Conservation (phyloP, 2,113 vertebrate species). For the Caranx melampygus region DNA sequence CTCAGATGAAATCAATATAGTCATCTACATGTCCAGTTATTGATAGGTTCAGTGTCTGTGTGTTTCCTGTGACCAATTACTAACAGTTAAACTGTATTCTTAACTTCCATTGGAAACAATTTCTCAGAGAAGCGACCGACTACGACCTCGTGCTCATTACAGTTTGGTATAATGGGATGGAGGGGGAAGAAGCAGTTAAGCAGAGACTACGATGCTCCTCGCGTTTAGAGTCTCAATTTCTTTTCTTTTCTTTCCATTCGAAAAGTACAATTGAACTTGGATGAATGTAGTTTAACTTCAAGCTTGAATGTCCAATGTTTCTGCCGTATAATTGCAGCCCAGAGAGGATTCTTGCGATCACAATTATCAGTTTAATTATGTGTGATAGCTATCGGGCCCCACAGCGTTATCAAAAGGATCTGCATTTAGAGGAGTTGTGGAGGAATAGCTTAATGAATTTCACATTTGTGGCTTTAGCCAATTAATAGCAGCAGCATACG, state of each 20-base stretch:
- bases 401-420: conserved; percentile 70
- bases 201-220: no score
- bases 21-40: no score
- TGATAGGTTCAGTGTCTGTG: no score
- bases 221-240: neutral
- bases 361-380: conserved; percentile 81
- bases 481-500: conserved; percentile 65
- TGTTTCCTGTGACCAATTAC: no score
- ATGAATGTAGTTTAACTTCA: conserved; percentile 36
- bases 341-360: conserved; percentile 63
- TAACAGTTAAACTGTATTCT: no score
- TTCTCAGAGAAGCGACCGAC: neutral
- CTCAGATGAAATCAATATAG: no score
- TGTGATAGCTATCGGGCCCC: conserved; percentile 74
- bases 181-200: neutral
- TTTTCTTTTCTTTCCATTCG: neutral
- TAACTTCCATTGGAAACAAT: no score
- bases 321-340: conserved; percentile 59
- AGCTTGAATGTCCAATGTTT: conserved; percentile 35
- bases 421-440: conserved; percentile 63
- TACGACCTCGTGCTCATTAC: no score
- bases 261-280: neutral
- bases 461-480: conserved; percentile 60
- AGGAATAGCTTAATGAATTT: conserved; percentile 77
- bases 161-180: no score